Evolutionary conservation across 2,888 invertebrate species (phyloP), one percentile per base, ranked within the genome.

Genomic region (Campoletis raptor): DNA sequence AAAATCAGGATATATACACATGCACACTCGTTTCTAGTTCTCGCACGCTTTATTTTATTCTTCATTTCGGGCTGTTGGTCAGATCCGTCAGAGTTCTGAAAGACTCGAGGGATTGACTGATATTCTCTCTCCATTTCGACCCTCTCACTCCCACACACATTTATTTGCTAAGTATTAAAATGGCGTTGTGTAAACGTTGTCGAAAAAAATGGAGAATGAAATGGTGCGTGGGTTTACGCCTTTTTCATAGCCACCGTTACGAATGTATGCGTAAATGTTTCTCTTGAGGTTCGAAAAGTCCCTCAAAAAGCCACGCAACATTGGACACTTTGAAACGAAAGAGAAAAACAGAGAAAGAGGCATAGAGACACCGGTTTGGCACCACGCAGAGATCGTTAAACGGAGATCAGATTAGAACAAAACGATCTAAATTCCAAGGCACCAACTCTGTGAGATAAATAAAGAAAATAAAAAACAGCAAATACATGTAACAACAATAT

Each of bases 361-460:
- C 48, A 85, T 54, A 77, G 78, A 77, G 79, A 69, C 89, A 88
- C 87, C 83, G 88, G 89, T 87, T 88, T 87, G 89, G 89, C 88
- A 89, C 88, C 89, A 89, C 79, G 89, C 87, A 86, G 88, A 86
- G 88, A 89, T 89, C 87, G 89, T 89, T 89, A 88, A 89, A 89
- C 86, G 89, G 78, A 89, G 85, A 88, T 88, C 89, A 89, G 89
- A 89, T 89, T 89, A 89, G 88, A 89, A 89, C 88, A 89, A 89
- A 89, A 89, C 88, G 88, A 87, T 89, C 85, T 83, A 84, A 88
- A 89, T 89, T 89, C 88, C 88, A 69, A 85, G 76, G 85, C 57
- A 67, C 78, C 57, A n/a, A 69, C 10, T 64, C 84, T 42, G 42
- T 42, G 80, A 84, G 74, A 74, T 72, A 83, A 21, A 61, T 61